Conservation (phyloP, 2,888 invertebrate genomes). For the Caenorhabditis sp. region DNA sequence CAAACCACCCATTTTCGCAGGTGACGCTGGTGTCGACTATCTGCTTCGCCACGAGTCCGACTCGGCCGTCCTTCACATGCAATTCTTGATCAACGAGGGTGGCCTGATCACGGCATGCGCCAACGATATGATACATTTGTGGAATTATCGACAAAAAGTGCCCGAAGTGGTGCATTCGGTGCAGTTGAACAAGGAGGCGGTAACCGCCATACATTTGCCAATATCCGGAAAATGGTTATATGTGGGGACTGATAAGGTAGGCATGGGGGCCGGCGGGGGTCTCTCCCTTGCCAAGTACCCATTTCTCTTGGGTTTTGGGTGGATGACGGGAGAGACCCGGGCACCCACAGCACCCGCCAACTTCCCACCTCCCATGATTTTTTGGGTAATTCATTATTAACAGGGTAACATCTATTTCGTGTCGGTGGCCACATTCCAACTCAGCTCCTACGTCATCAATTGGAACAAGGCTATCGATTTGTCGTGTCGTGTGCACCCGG, state of each 20-base stretch:
- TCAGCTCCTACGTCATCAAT: constrained; percentile 98
- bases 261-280: not conserved
- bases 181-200: constrained; percentile 85
- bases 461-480: constrained; percentile 99
- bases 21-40: constrained; percentile 91
- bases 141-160: constrained; percentile 91
- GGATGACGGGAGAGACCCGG: too few relatives aligned
- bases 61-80: constrained; percentile 84
- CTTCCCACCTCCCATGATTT: too few relatives aligned
- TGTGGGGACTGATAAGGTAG: constrained; percentile 85
- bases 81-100: constrained; percentile 96
- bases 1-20: too few relatives aligned
- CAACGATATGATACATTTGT: constrained; percentile 93
- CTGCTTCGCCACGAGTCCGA: constrained; percentile 82
- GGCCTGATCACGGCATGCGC: constrained; percentile 92
- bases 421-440: constrained; percentile 91
- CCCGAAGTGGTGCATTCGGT: constrained; percentile 86
- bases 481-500: constrained; percentile 91
- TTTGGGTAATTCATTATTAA: constrained; percentile 10
- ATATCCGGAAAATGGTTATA: constrained; percentile 98
- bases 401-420: constrained; percentile 96
- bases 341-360: too few relatives aligned
- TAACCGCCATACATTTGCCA: constrained; percentile 92
- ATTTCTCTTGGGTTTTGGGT: too few relatives aligned
- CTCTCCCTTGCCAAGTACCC: not conserved